Conservation (phyloP, 2,113 vertebrate genomes). For the Etheostoma cragini region DNA sequence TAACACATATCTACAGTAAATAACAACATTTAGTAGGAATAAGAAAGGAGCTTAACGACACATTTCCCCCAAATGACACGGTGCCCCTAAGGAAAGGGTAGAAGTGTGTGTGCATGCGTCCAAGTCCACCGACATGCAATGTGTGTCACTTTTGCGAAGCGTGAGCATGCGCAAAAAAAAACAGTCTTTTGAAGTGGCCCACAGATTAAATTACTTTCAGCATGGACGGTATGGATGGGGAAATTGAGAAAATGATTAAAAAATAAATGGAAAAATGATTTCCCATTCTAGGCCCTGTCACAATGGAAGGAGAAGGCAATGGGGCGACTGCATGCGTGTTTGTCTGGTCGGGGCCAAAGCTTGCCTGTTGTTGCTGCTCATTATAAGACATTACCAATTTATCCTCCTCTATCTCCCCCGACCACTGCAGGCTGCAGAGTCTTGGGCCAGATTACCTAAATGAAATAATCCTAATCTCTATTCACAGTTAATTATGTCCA, state of each 20-base stretch:
- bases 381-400: constrained; percentile 74
- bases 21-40: constrained; percentile 9
- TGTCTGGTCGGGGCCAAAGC: constrained; percentile 65
- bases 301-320: constrained; percentile 70
- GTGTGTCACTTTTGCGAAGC: constrained; percentile 27
- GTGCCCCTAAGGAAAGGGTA: neutral
- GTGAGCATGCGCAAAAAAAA: constrained; percentile 47
- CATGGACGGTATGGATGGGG: constrained; percentile 37
- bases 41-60: neutral
- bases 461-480: constrained; percentile 79
- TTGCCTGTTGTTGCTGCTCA: constrained; percentile 58
- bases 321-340: constrained; percentile 70
- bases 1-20: constrained; percentile 7
- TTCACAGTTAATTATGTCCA: constrained; percentile 72
- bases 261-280: constrained; percentile 79
- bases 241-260: constrained; percentile 78
- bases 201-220: constrained; percentile 74
- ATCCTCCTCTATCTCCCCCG: constrained; percentile 62
- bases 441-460: constrained; percentile 75
- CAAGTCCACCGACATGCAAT: constrained; percentile 9
- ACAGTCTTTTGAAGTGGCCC: constrained; percentile 65
- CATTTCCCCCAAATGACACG: constrained; percentile 7
- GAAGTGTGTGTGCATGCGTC: neutral
- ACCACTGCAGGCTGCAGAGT: constrained; percentile 65
- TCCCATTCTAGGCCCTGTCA: constrained; percentile 67